Evolutionary conservation across 2,888 invertebrate species (phyloP).

Genomic region (Nycteola revayana): DNA sequence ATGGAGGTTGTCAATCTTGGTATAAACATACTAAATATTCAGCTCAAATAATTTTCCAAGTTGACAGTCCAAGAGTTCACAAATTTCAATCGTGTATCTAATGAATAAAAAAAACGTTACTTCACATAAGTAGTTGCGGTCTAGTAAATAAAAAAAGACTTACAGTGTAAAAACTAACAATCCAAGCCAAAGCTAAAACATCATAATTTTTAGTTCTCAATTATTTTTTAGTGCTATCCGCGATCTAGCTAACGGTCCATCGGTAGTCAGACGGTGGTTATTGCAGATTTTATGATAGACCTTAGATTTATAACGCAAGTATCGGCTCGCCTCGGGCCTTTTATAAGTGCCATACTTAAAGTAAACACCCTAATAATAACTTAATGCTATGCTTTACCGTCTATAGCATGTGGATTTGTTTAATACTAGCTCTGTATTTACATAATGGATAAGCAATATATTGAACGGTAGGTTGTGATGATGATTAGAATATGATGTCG

Average conservation of each 20-base stretch:
- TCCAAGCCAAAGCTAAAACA: slow-evolving; percentile 10
- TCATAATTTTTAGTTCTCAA: slow-evolving; percentile 23
- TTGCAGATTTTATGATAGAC: slow-evolving; percentile 49
- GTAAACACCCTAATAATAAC: slow-evolving; percentile 44
- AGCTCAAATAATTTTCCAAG: no score
- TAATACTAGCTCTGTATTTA: slow-evolving; percentile 4
- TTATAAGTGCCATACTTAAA: slow-evolving; percentile 39
- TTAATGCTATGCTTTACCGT: slow-evolving; percentile 38
- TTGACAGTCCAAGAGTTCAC: no score
- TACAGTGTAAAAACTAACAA: not conserved
- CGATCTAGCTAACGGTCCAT: slow-evolving; percentile 30
- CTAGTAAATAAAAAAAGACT: no score
- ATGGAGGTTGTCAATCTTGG: no score
- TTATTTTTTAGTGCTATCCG: slow-evolving; percentile 27
- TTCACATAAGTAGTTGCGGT: no score
- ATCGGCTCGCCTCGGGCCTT: slow-evolving; percentile 29
- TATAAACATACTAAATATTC: no score
- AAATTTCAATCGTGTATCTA: no score
- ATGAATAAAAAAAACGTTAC: no score
- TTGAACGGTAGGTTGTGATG: no score
- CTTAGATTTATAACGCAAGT: slow-evolving; percentile 43
- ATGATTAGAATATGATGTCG: no score
- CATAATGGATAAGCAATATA: no score
- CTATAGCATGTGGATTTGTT: slow-evolving; percentile 9
- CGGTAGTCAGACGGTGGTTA: slow-evolving; percentile 38